phyloP scores from a whole-genome alignment of 2,888 invertebrate genomes.

The Sarcophaga subvicina region DNA sequence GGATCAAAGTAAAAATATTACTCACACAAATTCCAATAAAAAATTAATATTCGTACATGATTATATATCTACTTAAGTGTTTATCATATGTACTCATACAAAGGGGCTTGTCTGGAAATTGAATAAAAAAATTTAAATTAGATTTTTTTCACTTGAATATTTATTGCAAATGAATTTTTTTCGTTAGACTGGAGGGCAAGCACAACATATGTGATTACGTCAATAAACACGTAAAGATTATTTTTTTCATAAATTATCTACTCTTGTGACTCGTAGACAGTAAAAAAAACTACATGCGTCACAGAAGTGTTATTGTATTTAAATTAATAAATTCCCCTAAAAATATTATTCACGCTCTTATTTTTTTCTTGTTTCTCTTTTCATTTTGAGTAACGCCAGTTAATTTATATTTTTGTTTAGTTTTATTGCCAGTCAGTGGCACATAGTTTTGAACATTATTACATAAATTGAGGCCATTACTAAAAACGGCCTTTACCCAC shows the following conservation, averaged over 20 bases:
- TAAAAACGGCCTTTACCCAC: slow-evolving; percentile 13
- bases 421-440: neutral
- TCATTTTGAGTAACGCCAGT: neutral
- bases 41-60: neutral
- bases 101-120: slow-evolving; percentile 40
- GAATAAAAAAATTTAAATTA: neutral
- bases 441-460: slow-evolving; percentile 6
- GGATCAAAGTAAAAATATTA: neutral
- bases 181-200: neutral
- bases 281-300: slow-evolving; percentile 33
- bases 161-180: slow-evolving; percentile 15
- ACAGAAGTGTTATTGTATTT: slow-evolving; percentile 1
- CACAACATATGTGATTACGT: slow-evolving; percentile 34
- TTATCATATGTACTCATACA: neutral
- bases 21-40: slow-evolving; percentile 12
- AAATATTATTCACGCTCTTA: neutral
- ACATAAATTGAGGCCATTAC: slow-evolving; percentile 56
- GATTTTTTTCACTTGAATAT: slow-evolving; percentile 9
- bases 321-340: slow-evolving; percentile 15
- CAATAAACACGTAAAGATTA: slow-evolving; percentile 28
- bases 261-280: slow-evolving; percentile 27
- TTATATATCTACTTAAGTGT: neutral
- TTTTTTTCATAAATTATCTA: slow-evolving; percentile 29
- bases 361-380: slow-evolving; percentile 1
- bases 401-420: neutral